Evolutionary conservation across 1,140 invertebrate species (phyloP), one percentile per base, ranked within the genome.

Genomic region (Brachionus koreanus): DNA sequence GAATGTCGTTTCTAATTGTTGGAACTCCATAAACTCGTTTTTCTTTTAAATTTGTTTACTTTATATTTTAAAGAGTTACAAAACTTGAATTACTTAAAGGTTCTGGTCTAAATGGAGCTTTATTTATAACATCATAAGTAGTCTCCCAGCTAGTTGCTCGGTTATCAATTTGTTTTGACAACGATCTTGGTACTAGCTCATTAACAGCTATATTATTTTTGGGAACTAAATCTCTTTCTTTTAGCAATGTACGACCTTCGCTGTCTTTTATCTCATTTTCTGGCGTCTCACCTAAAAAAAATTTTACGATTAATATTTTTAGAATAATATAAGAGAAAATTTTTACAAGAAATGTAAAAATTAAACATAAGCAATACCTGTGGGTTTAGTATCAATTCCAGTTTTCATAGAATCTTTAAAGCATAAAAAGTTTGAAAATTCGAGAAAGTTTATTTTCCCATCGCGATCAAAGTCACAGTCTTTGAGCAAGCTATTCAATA

Each of bases 351-450:
- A 29, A 29, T 29, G 29, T 65, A 35, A 33, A 33, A 63, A 63
- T 25, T 29, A 23, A 16, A 33, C 29, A 2, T 29, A 33, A 65
- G 33, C 13, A 61, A 25, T 35, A 79, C 61, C 39, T 23, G 49
- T 61, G 5, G 49, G 84, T 49, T 84, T 75, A 46, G 83, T 82
- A 63, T 84, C 83, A 63, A 87, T 83, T 19, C 87, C 87, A 43
- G 84, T 85, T 19, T 86, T 85, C 85, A 88, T 86, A 72, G 86
- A 87, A 43, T 88, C 87, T 83, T 87, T 87, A 85, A 86, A 88
- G 85, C 88, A 88, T 10, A 88, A 85, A 84, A 88, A 88, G 83
- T 88, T 88, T 57, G 85, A 81, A 84, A 88, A 88, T 83, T 87
- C 87, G n/a, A 86, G 23, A 77, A 88, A 88, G 83, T 87, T 85